phyloP scores from a whole-genome alignment of 2,797 vertebrate genomes.

The Microctenopoma steveboyesi region DNA sequence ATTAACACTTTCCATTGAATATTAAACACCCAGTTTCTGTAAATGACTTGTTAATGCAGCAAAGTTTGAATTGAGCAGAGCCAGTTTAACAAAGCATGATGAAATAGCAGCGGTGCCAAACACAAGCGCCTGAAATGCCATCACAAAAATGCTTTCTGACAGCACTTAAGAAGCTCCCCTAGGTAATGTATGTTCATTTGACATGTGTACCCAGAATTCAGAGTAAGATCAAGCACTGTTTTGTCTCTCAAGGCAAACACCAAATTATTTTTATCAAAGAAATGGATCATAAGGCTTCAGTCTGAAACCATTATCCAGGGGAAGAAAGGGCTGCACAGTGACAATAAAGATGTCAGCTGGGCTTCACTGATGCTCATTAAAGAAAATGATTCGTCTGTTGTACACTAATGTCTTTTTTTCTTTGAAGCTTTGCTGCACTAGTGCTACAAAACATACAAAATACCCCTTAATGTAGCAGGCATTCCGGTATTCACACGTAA shows the following conservation, averaged over 20 bases:
- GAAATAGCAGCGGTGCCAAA: slow-evolving; percentile 45
- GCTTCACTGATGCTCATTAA: slow-evolving; percentile 56
- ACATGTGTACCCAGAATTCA: slow-evolving; percentile 42
- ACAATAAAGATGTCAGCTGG: slow-evolving; percentile 53
- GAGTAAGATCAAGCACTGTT: slow-evolving; percentile 48
- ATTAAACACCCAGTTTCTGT: neutral
- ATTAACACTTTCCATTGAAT: slow-evolving; percentile 8
- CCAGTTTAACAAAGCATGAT: slow-evolving; percentile 40
- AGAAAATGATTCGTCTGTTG: slow-evolving; percentile 54
- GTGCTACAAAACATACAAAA: slow-evolving; percentile 21
- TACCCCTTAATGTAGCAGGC: slow-evolving; percentile 4
- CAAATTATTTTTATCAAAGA: slow-evolving; percentile 58
- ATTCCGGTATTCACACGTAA: slow-evolving; percentile 23
- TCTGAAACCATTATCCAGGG: slow-evolving; percentile 39
- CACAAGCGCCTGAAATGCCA: slow-evolving; percentile 10
- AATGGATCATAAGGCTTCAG: slow-evolving; percentile 43
- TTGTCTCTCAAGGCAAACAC: slow-evolving; percentile 36
- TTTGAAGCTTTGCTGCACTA: slow-evolving; percentile 38
- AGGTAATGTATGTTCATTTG: slow-evolving; percentile 46
- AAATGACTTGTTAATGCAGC: slow-evolving; percentile 13
- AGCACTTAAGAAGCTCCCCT: slow-evolving; percentile 26
- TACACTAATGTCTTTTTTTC: slow-evolving; percentile 27
- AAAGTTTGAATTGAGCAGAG: slow-evolving; percentile 19
- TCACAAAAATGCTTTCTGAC: slow-evolving; percentile 38
- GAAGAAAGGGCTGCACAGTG: slow-evolving; percentile 32